Conservation (phyloP, 1,140 invertebrate species). For the Pomacea maculata region DNA sequence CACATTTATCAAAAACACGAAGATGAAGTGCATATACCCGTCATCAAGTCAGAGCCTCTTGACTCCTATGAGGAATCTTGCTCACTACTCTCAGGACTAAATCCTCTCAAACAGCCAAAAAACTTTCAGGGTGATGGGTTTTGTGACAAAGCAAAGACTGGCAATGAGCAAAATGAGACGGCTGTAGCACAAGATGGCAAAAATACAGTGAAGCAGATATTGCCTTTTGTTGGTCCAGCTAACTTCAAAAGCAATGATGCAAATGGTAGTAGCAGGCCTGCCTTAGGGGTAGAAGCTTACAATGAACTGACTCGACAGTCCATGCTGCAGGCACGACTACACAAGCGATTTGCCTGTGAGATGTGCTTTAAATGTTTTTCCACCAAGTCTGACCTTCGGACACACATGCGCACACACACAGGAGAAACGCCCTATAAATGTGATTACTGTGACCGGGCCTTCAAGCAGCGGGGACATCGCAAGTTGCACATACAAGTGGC, state of each 20-base stretch:
- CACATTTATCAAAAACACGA: constrained; percentile 32
- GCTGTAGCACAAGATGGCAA: too few relatives aligned
- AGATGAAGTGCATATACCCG: background rate
- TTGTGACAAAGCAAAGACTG: too few relatives aligned
- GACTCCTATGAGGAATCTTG: background rate
- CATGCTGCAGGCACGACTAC: constrained; percentile 15
- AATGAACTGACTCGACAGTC: constrained; percentile 25
- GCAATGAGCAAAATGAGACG: too few relatives aligned
- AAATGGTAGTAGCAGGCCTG: too few relatives aligned
- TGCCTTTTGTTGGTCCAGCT: too few relatives aligned
- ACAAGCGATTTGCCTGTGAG: constrained; percentile 33
- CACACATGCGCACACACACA: constrained; percentile 35
- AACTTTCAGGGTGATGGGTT: too few relatives aligned
- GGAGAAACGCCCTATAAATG: constrained; percentile 36
- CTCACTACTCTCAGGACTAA: too few relatives aligned
- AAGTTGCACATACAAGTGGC: constrained; percentile 36
- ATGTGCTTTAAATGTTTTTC: constrained; percentile 29
- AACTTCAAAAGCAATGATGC: too few relatives aligned
- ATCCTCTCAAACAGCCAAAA: too few relatives aligned
- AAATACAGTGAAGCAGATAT: too few relatives aligned
- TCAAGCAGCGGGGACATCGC: constrained; percentile 34
- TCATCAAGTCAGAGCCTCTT: background rate
- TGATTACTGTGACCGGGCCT: constrained; percentile 36
- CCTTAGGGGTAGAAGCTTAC: constrained; percentile 24
- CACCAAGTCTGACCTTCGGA: constrained; percentile 32